phyloP scores from a whole-genome alignment of 1,140 invertebrate species.

The Littorina saxatilis region DNA sequence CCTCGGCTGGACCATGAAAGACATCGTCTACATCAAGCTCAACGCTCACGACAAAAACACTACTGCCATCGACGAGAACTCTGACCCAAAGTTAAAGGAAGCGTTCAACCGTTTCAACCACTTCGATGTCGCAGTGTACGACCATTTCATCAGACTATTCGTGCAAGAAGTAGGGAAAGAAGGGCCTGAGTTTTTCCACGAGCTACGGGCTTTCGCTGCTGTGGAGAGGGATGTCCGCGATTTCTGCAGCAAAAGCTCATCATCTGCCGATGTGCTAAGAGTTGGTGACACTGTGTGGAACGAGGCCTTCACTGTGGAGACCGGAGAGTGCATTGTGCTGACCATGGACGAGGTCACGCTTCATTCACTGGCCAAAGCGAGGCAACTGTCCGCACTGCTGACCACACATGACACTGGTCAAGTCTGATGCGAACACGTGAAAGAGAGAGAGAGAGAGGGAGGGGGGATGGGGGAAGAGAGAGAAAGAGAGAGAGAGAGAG shows the following conservation, averaged over 20 bases:
- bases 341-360: neutral
- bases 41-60: constrained; percentile 9
- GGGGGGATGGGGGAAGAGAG: too few species aligned
- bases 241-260: constrained; percentile 26
- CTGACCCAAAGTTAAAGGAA: neutral
- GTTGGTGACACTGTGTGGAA: constrained; percentile 38
- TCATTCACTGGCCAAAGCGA: neutral
- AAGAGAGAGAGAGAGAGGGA: too few species aligned
- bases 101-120: neutral
- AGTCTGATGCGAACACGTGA: too few species aligned
- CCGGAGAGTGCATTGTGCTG: neutral
- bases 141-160: constrained; percentile 43
- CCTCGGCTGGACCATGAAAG: constrained; percentile 77
- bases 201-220: constrained; percentile 26
- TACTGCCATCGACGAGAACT: too few species aligned
- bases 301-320: neutral
- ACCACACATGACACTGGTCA: too few species aligned
- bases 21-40: constrained; percentile 69
- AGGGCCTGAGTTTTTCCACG: constrained; percentile 31
- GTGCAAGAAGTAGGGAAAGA: constrained; percentile 26
- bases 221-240: constrained; percentile 9
- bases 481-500: too few species aligned
- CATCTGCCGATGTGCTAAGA: neutral
- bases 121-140: constrained; percentile 49
- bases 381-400: neutral